Evolutionary conservation across 1,140 invertebrate species (phyloP).

Genomic region (Pseudomyrmex concolor): DNA sequence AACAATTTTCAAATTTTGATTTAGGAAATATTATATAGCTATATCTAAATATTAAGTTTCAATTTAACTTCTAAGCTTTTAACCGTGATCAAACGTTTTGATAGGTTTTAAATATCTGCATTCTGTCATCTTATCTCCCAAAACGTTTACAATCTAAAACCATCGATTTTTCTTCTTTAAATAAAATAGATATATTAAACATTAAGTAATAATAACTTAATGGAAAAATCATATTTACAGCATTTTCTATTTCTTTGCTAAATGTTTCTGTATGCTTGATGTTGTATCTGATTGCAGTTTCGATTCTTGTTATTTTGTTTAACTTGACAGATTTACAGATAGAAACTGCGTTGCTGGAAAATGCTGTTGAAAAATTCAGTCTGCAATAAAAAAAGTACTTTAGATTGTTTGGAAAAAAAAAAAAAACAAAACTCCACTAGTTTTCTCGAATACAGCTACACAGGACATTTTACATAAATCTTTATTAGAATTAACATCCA

Average conservation of each 20-base stretch:
- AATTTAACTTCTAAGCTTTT: neutral
- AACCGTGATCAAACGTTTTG: constrained; percentile 89
- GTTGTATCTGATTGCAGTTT: constrained; percentile 92
- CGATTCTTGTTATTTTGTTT: constrained; percentile 90
- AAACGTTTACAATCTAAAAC: constrained; percentile 85
- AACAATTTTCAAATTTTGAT: constrained; percentile 26
- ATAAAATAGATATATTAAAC: neutral
- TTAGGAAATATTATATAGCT: neutral
- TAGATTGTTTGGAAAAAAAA: neutral
- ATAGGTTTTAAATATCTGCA: constrained; percentile 90
- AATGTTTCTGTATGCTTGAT: constrained; percentile 85
- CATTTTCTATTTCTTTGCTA: constrained; percentile 81
- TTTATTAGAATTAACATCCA: neutral
- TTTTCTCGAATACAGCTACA: too few species aligned
- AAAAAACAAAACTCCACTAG: too few species aligned
- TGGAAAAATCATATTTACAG: constrained; percentile 76
- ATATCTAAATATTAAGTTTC: too few species aligned
- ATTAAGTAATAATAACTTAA: neutral
- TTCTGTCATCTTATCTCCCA: constrained; percentile 95
- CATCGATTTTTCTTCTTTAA: constrained; percentile 17
- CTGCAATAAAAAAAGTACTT: constrained; percentile 84
- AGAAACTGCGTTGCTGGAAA: constrained; percentile 97
- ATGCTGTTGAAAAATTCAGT: constrained; percentile 96
- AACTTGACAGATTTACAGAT: constrained; percentile 95
- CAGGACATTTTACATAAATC: constrained; percentile 19